Conservation (phyloP, 1,140 invertebrate species). For the Telenomus remus region DNA sequence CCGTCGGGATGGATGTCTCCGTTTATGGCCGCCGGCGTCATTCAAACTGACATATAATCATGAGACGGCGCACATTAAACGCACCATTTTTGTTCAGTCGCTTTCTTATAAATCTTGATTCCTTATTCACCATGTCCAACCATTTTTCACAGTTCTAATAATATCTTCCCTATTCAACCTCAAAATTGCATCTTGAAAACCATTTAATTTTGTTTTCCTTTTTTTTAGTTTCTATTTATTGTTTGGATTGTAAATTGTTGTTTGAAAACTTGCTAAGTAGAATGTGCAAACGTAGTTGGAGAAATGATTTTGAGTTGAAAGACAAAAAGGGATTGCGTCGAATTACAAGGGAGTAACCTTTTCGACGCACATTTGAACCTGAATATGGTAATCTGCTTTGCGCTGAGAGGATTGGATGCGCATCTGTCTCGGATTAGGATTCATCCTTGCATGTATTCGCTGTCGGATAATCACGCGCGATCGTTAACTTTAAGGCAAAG, state of each 20-base stretch:
- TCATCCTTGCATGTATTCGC: slow-evolving; percentile 28
- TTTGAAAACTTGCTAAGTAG: too few relatives aligned
- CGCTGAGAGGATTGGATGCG: slow-evolving; percentile 25
- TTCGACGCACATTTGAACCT: slow-evolving; percentile 16
- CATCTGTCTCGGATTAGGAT: slow-evolving; percentile 49
- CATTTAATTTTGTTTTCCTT: too few relatives aligned
- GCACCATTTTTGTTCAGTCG: slow-evolving; percentile 39
- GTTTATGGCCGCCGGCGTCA: slow-evolving; percentile 27
- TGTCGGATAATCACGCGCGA: slow-evolving; percentile 17
- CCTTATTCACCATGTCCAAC: too few relatives aligned
- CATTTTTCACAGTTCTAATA: slow-evolving; percentile 2
- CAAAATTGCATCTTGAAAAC: slow-evolving; percentile 15
- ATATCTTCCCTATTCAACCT: slow-evolving; percentile 28
- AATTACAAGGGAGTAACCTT: slow-evolving; percentile 36
- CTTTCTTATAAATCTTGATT: slow-evolving; percentile 34
- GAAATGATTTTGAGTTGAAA: too few relatives aligned
- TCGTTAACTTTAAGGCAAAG: slow-evolving; percentile 42
- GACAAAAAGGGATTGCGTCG: slow-evolving; percentile 17
- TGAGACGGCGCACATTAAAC: slow-evolving; percentile 5
- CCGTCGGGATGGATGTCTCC: slow-evolving; percentile 13
- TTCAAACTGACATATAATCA: slow-evolving; percentile 43
- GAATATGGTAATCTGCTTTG: slow-evolving; percentile 48
- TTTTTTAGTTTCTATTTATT: too few relatives aligned
- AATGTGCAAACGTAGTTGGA: too few relatives aligned
- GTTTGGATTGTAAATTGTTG: too few relatives aligned